These are phyloP conservation scores for Aphelinus certus DNA, from an alignment of 1,140 invertebrate species.

Conservation along the genomic window DNA sequence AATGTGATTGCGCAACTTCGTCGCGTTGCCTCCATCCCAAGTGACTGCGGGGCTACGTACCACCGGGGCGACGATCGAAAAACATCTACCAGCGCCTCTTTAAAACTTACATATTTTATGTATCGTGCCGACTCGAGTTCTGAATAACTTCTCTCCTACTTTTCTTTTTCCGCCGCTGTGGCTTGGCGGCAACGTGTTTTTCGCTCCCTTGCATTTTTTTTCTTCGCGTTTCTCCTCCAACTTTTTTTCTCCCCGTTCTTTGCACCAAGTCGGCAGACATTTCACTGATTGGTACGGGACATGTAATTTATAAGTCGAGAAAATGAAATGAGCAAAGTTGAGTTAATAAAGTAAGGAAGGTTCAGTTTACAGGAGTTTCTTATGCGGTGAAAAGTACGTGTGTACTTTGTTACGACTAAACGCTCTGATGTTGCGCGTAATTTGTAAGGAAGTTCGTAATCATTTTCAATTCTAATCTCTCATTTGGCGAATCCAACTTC, in stretches of 20 bases:
- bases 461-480: too few relatives aligned
- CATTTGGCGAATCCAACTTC: too few relatives aligned
- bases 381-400: too few relatives aligned
- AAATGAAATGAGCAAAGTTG: slow-evolving; percentile 4
- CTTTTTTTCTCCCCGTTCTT: background rate
- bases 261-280: background rate
- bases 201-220: background rate
- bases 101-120: slow-evolving; percentile 34
- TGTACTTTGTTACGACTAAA: background rate
- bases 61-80: slow-evolving; percentile 14
- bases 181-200: too few relatives aligned
- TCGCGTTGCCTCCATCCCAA: too few relatives aligned
- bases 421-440: too few relatives aligned
- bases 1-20: too few relatives aligned
- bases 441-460: background rate
- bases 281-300: slow-evolving; percentile 1
- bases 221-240: background rate
- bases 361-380: background rate
- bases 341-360: background rate
- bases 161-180: background rate
- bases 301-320: background rate
- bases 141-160: slow-evolving; percentile 21
- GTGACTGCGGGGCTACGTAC: too few relatives aligned
- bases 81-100: slow-evolving; percentile 20
- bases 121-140: slow-evolving; percentile 9